Conservation (phyloP, 2,797 vertebrate species). For the Enteromius mattozi region DNA sequence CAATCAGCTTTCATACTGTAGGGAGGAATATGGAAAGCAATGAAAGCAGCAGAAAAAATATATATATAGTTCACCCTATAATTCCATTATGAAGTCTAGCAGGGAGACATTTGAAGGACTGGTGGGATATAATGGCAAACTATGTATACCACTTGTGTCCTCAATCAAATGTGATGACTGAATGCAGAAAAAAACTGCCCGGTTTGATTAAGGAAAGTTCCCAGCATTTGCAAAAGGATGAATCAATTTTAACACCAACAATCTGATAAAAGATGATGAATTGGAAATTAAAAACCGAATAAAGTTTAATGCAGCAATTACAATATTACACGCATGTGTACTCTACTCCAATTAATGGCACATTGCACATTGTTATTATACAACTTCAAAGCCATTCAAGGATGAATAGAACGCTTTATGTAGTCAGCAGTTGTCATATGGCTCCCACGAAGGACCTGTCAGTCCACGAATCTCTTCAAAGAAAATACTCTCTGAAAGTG, state of each 20-base stretch:
- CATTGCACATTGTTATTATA: constrained; percentile 53
- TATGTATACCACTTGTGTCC: constrained; percentile 9
- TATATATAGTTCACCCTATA: constrained; percentile 8
- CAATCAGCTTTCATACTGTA: constrained; percentile 43
- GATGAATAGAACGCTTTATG: constrained; percentile 34
- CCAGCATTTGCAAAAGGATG: constrained; percentile 7
- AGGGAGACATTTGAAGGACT: constrained; percentile 23
- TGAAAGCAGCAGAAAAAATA: constrained; percentile 13
- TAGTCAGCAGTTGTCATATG: constrained; percentile 40
- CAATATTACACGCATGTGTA: constrained; percentile 53
- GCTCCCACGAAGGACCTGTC: constrained; percentile 24
- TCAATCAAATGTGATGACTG: neutral
- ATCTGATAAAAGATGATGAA: constrained; percentile 31
- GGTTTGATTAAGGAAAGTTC: neutral
- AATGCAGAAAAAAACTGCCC: constrained; percentile 1
- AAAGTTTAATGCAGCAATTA: constrained; percentile 54
- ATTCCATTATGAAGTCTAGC: constrained; percentile 37
- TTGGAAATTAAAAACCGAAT: constrained; percentile 46
- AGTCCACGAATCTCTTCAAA: constrained; percentile 20
- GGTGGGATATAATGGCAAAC: constrained; percentile 17
- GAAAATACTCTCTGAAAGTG: constrained; percentile 26
- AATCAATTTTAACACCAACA: constrained; percentile 13
- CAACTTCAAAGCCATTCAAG: constrained; percentile 48
- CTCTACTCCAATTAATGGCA: constrained; percentile 50
- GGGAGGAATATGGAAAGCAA: constrained; percentile 31